A percentile compares a stretch with the other conserved stretches of the same genome.
Evolutionary conservation across 2,888 invertebrate species (phyloP).

Genomic region (Incurvaria masculella): DNA sequence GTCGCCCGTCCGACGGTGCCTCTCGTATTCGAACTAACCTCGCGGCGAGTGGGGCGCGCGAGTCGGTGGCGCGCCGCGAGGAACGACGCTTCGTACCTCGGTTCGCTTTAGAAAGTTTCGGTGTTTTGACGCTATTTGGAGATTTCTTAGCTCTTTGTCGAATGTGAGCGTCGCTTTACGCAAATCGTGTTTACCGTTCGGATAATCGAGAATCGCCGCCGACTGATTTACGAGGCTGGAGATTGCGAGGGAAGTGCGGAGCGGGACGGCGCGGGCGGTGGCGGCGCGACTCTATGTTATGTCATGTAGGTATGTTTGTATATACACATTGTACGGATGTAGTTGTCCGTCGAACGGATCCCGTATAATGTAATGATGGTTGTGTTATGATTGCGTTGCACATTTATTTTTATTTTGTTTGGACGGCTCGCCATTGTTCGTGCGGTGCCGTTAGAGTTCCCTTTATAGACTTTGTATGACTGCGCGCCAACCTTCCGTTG

Average conservation of each 20-base stretch:
- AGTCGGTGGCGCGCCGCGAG: conserved; percentile 38
- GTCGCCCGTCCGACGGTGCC: conserved; percentile 37
- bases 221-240: conserved; percentile 25
- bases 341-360: too few relatives aligned
- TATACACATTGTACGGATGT: too few relatives aligned
- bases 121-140: conserved; percentile 35
- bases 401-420: too few relatives aligned
- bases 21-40: conserved; percentile 48
- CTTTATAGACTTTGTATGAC: too few relatives aligned
- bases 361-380: too few relatives aligned
- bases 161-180: conserved; percentile 18
- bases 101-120: conserved; percentile 37
- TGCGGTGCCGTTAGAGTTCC: too few relatives aligned
- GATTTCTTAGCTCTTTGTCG: conserved; percentile 24
- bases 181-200: conserved; percentile 12
- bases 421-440: too few relatives aligned
- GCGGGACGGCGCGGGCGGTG: neutral
- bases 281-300: too few relatives aligned
- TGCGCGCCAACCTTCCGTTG: too few relatives aligned
- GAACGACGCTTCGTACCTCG: conserved; percentile 1
- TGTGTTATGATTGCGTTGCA: neutral
- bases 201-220: conserved; percentile 31
- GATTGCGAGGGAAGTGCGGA: conserved; percentile 1
- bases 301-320: too few relatives aligned
- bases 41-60: conserved; percentile 19